phyloP scores from a whole-genome alignment of 2,797 vertebrate species.

The Pangasius krempfi region DNA sequence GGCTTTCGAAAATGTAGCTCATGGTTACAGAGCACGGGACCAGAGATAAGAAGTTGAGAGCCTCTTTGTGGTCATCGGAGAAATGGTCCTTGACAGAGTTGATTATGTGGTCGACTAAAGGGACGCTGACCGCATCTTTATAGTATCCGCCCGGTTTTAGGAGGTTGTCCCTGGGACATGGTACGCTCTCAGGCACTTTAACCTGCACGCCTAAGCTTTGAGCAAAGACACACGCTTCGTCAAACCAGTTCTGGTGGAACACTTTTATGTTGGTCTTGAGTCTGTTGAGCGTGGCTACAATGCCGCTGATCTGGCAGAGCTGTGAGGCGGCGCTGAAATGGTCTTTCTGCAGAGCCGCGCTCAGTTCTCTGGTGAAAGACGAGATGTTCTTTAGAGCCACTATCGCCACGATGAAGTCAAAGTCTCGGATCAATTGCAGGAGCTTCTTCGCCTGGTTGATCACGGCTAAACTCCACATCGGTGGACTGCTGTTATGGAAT shows the following conservation, averaged over 20 bases:
- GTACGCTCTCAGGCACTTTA: slow-evolving; percentile 75
- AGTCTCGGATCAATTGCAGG: slow-evolving; percentile 73
- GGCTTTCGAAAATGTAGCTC: slow-evolving; percentile 81
- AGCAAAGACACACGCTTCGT: slow-evolving; percentile 77
- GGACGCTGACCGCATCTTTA: slow-evolving; percentile 79
- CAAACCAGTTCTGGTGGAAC: slow-evolving; percentile 84
- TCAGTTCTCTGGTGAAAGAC: slow-evolving; percentile 79
- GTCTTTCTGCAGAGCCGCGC: slow-evolving; percentile 80
- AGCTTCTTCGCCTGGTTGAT: slow-evolving; percentile 73
- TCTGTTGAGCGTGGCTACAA: slow-evolving; percentile 77
- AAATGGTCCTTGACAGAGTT: slow-evolving; percentile 83
- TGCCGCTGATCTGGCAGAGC: slow-evolving; percentile 80
- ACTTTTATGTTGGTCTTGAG: slow-evolving; percentile 84
- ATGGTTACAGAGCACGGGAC: slow-evolving; percentile 80
- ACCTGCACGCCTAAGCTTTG: slow-evolving; percentile 76
- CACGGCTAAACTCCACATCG: slow-evolving; percentile 71
- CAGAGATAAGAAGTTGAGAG: slow-evolving; percentile 80
- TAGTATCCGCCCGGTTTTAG: slow-evolving; percentile 77
- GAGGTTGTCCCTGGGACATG: slow-evolving; percentile 71
- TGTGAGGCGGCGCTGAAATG: slow-evolving; percentile 81
- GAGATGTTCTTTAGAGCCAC: slow-evolving; percentile 80
- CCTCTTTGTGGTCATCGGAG: slow-evolving; percentile 83
- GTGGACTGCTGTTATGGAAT: slow-evolving; percentile 72
- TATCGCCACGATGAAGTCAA: slow-evolving; percentile 81
- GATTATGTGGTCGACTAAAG: slow-evolving; percentile 80